phyloP scores from a whole-genome alignment of 2,888 invertebrate genomes.

The Melinaea menophilus region DNA sequence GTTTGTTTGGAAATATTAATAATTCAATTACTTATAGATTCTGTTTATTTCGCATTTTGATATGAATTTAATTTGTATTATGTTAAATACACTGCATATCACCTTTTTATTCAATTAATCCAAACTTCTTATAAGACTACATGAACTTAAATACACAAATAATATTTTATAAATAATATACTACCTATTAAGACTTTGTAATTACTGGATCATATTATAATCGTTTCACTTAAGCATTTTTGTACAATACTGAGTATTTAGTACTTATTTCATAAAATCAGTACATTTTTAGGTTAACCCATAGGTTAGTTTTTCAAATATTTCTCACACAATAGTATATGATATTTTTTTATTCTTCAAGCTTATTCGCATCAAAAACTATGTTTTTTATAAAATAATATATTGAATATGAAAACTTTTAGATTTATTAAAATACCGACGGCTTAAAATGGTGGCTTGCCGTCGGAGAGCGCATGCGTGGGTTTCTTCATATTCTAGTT shows the following conservation, averaged over 20 bases:
- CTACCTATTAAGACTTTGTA: no score
- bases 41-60: neutral
- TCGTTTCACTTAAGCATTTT: no score
- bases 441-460: conserved; percentile 18
- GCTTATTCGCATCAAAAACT: neutral
- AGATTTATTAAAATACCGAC: conserved; percentile 18
- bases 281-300: no score
- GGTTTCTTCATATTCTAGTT: conserved; percentile 5
- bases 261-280: no score
- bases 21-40: neutral
- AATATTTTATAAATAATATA: no score
- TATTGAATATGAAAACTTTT: conserved; percentile 9
- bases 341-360: neutral
- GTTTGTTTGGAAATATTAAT: conserved; percentile 30
- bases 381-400: neutral
- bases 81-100: conserved; percentile 19
- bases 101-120: conserved; percentile 28
- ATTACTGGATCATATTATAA: no score
- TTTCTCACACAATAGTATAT: neutral
- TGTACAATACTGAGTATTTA: no score
- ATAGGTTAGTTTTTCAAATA: no score
- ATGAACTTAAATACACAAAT: no score
- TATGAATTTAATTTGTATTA: neutral
- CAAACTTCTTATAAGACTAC: conserved; percentile 4
- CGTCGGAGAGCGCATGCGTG: conserved; percentile 27